Percentiles rank a stretch among this genome's conserved stretches.
Conservation (phyloP, 2,797 vertebrate genomes). For the Spatula clypeata region DNA sequence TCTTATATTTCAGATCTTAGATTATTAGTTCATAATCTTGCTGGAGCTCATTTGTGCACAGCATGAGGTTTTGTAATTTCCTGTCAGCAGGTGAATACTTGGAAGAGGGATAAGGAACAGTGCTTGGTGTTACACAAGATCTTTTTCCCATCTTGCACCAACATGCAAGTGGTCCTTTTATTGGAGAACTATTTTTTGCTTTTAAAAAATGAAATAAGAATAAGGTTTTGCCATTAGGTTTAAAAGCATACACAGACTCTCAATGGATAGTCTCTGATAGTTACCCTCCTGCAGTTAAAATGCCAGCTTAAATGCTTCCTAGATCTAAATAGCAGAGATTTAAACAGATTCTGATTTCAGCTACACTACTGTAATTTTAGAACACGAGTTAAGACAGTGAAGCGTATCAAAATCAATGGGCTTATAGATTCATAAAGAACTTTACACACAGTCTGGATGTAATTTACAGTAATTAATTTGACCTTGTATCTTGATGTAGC, state of each 20-base stretch:
- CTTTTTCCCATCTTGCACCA: neutral
- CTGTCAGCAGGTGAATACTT: neutral
- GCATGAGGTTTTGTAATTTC: neutral
- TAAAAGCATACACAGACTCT: neutral
- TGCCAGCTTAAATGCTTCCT: neutral
- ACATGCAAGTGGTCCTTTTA: neutral
- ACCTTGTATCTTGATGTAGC: neutral
- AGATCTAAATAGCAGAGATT: neutral
- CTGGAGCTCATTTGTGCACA: neutral
- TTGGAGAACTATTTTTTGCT: neutral
- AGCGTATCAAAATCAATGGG: neutral
- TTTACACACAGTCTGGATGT: neutral
- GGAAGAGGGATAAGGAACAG: neutral
- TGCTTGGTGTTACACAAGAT: neutral
- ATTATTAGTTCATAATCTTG: neutral
- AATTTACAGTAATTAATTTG: neutral
- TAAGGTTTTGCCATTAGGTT: neutral
- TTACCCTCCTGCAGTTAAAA: neutral
- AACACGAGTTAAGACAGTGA: neutral
- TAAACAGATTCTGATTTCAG: neutral
- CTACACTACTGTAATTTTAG: neutral
- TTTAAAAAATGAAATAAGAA: neutral
- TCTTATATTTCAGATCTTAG: neutral
- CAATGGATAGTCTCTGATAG: neutral
- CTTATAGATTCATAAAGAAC: neutral